A percentile compares a stretch with the other conserved stretches of the same genome.
Conservation (phyloP, 2,113 vertebrate species). For the Pituophis catenifer region DNA sequence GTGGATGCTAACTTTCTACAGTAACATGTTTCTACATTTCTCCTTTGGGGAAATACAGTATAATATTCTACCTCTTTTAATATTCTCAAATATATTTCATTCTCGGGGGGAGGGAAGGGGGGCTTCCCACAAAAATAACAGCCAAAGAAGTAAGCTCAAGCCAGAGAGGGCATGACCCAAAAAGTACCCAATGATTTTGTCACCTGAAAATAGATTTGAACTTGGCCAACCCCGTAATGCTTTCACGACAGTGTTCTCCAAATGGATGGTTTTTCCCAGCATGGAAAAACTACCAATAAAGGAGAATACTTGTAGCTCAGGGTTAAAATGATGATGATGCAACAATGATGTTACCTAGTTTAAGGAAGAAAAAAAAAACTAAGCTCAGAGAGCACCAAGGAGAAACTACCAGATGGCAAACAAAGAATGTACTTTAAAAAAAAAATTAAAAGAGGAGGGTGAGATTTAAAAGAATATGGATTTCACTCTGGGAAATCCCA, state of each 20-base stretch:
- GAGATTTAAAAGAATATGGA: neutral
- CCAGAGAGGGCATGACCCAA: neutral
- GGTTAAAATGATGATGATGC: neutral
- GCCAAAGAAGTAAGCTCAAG: neutral
- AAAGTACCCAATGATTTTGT: neutral
- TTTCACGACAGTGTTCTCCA: neutral
- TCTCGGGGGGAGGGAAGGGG: fast-evolving
- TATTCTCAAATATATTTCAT: too few relatives aligned
- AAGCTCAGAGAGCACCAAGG: neutral
- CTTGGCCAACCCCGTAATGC: neutral
- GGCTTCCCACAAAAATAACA: neutral
- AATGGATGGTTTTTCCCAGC: neutral
- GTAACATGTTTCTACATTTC: too few relatives aligned
- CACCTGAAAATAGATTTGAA: neutral
- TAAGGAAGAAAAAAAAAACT: neutral
- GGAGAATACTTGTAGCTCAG: neutral
- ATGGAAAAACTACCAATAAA: neutral
- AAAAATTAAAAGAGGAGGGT: neutral
- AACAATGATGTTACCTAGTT: neutral
- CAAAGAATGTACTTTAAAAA: neutral
- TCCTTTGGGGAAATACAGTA: too few relatives aligned
- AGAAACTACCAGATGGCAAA: neutral
- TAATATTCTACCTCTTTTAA: too few relatives aligned
- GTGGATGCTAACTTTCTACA: too few relatives aligned
- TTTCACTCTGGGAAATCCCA: neutral